Conservation (phyloP, 2,888 invertebrate species). For the Orthosia gothica region DNA sequence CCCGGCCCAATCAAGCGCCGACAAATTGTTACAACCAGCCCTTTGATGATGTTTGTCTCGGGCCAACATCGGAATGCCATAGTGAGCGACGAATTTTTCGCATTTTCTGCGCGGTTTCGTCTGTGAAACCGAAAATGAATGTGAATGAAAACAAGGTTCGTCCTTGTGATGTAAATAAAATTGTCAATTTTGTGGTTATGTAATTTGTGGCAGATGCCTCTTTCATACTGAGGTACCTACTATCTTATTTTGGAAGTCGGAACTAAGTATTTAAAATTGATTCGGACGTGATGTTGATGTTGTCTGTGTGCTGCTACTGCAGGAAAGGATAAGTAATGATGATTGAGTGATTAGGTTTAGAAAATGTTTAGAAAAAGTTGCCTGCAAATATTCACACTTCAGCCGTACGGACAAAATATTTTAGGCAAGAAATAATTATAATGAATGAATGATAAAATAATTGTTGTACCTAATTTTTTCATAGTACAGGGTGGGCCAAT, state of each 20-base stretch:
- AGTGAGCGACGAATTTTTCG: conserved; percentile 41
- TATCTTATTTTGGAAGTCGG: neutral
- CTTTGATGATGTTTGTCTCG: conserved; percentile 86
- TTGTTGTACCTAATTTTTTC: no score
- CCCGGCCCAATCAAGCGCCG: conserved; percentile 85
- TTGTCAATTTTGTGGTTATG: conserved; percentile 8
- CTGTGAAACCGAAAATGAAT: conserved; percentile 5
- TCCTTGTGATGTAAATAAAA: conserved; percentile 17
- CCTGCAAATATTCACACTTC: neutral
- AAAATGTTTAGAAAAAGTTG: neutral
- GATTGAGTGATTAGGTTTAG: no score
- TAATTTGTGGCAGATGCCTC: neutral
- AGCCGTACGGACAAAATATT: neutral
- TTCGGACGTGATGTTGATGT: neutral
- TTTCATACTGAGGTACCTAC: neutral
- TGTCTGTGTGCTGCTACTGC: neutral
- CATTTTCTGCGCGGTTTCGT: conserved; percentile 48
- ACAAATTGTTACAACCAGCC: conserved; percentile 84
- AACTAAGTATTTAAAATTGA: neutral
- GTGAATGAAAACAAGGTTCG: conserved; percentile 1
- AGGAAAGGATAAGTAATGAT: neutral
- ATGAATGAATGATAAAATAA: no score
- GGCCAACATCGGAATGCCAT: conserved; percentile 71
- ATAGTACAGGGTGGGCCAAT: no score
- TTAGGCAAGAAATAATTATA: no score